Conservation (phyloP, 2,797 vertebrate species). For the Poliocrania exsul region DNA sequence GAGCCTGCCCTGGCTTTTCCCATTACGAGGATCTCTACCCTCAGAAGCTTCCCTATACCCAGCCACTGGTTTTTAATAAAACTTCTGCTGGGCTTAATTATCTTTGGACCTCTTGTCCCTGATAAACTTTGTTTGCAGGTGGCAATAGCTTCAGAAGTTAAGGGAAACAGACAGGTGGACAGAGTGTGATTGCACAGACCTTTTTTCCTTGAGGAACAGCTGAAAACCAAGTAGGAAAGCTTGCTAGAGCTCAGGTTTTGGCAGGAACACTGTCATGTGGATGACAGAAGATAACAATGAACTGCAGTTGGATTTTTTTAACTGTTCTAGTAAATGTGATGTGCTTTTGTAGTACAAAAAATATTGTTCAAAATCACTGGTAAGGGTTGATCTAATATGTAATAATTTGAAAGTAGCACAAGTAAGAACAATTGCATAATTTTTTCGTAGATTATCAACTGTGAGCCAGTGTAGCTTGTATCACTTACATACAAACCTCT, state of each 20-base stretch:
- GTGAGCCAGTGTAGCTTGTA: not conserved
- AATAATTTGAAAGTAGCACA: not conserved
- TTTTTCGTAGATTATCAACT: not conserved
- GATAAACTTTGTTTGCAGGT: not conserved
- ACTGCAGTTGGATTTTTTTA: not conserved
- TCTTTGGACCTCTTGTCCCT: constrained; percentile 22
- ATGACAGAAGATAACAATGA: not conserved
- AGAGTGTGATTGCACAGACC: constrained; percentile 25
- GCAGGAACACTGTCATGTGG: not conserved
- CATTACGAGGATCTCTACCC: accelerated
- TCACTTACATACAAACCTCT: not conserved
- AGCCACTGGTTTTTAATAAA: not conserved
- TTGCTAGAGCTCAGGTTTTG: not conserved
- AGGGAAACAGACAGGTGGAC: not conserved
- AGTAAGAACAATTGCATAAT: not conserved
- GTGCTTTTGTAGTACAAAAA: not conserved
- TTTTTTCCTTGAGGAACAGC: not conserved
- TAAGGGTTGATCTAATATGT: not conserved
- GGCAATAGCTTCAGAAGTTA: constrained; percentile 12
- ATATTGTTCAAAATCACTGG: not conserved
- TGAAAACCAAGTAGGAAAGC: not conserved
- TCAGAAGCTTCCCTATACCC: not conserved
- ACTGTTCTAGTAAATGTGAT: not conserved
- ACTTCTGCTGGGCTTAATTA: not conserved
- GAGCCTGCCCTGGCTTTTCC: not conserved